A percentile compares a stretch with the other conserved stretches of the same genome.
phyloP scores from a whole-genome alignment of 2,797 vertebrate species.

The Zenarchopterus dispar region DNA sequence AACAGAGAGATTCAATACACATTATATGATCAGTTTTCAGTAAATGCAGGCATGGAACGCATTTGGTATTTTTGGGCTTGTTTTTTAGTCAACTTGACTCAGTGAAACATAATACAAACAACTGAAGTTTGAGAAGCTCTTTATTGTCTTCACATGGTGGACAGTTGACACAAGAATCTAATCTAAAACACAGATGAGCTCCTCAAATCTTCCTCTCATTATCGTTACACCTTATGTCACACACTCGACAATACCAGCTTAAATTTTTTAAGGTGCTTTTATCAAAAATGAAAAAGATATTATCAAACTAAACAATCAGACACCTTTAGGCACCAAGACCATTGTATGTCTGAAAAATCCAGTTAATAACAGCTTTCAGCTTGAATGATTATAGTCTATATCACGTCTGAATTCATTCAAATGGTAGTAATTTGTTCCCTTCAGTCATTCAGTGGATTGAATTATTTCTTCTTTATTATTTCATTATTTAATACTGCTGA shows the following conservation, averaged over 20 bases:
- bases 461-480: conserved; percentile 47
- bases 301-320: conserved; percentile 29
- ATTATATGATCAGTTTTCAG: too few species aligned
- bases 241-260: neutral
- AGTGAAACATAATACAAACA: too few species aligned
- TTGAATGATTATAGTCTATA: conserved; percentile 44
- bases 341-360: conserved; percentile 11
- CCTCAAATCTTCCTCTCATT: neutral
- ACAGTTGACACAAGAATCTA: neutral
- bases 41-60: too few species aligned
- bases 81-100: too few species aligned
- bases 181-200: neutral
- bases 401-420: conserved; percentile 42
- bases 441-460: conserved; percentile 53
- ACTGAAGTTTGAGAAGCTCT: too few species aligned
- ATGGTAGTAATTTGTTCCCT: conserved; percentile 48
- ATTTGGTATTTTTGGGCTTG: too few species aligned
- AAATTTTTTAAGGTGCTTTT: neutral
- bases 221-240: neutral
- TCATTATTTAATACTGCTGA: conserved; percentile 50
- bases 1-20: too few species aligned
- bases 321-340: conserved; percentile 26
- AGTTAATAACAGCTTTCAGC: conserved; percentile 47
- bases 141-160: too few species aligned
- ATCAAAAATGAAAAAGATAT: conserved; percentile 22